These are phyloP conservation scores for Abrostola tripartita DNA, from an alignment of 2,888 invertebrate genomes.

Conservation along the genomic window DNA sequence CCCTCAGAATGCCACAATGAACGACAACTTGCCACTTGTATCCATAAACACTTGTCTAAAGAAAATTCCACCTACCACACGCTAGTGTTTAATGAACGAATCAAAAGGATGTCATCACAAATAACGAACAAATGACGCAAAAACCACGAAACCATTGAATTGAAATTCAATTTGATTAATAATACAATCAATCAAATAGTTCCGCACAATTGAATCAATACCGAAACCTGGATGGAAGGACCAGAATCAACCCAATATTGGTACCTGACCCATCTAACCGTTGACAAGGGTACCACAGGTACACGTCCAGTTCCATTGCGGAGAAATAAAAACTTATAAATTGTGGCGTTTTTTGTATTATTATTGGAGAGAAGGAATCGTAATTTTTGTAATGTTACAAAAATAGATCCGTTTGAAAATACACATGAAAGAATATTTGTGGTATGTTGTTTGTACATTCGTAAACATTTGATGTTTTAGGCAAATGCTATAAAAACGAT, in stretches of 20 bases:
- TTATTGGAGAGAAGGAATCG: not conserved
- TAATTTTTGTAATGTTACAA: not conserved
- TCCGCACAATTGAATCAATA: conserved; percentile 48
- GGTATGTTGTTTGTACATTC: not conserved
- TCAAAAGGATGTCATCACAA: conserved; percentile 16
- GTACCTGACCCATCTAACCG: conserved; percentile 39
- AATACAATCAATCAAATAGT: conserved; percentile 50
- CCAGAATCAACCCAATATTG: conserved; percentile 29
- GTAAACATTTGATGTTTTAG: not conserved
- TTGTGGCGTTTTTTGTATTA: conserved; percentile 14
- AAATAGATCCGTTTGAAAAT: not conserved
- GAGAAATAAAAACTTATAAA: conserved; percentile 28
- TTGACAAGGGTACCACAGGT: conserved; percentile 42
- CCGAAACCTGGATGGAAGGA: conserved; percentile 18
- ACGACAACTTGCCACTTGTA: no score
- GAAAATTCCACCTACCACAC: no score
- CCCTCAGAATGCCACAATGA: no score
- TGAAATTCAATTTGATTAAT: conserved; percentile 48
- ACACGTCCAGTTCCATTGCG: conserved; percentile 17
- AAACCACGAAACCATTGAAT: conserved; percentile 21
- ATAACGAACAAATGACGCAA: conserved; percentile 26
- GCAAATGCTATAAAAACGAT: not conserved
- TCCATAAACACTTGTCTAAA: no score
- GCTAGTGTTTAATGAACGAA: not conserved
- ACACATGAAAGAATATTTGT: not conserved